Conservation (phyloP, 2,888 invertebrate species). For the Trachelus stipa region DNA sequence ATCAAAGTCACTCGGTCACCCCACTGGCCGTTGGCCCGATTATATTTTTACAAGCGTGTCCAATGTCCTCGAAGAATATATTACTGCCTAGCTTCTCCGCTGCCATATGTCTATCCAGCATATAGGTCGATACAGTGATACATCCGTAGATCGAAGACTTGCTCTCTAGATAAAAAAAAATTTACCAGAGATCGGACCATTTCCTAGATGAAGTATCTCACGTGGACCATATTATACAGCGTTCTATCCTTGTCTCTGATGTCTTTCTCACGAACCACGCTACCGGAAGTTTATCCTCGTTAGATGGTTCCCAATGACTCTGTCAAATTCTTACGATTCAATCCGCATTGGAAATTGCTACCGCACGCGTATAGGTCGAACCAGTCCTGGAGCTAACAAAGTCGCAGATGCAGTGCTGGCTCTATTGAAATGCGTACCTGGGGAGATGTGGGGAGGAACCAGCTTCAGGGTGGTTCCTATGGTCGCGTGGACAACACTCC, state of each 20-base stretch:
- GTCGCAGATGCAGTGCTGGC: conserved; percentile 34
- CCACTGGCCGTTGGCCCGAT: conserved; percentile 33
- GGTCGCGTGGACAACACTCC: conserved; percentile 62
- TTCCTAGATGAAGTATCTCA: background rate
- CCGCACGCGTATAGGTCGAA: background rate
- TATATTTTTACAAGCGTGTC: conserved; percentile 62
- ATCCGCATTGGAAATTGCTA: background rate
- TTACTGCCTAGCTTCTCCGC: conserved; percentile 33
- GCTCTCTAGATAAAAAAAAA: background rate
- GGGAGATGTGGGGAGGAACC: no score
- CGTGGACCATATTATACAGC: background rate
- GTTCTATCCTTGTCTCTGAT: background rate
- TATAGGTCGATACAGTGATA: background rate
- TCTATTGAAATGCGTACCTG: conserved; percentile 50
- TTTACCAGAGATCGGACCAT: background rate
- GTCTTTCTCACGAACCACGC: background rate
- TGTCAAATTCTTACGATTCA: background rate
- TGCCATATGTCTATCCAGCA: background rate
- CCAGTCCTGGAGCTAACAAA: background rate
- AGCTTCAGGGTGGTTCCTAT: conserved; percentile 35
- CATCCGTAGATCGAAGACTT: background rate
- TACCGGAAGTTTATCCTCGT: background rate
- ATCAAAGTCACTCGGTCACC: conserved; percentile 60
- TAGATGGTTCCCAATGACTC: no score
- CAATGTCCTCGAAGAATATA: conserved; percentile 61